These are phyloP conservation scores for Sapayoa aenigma DNA, from an alignment of 2,113 vertebrate species.

Conservation along the genomic window DNA sequence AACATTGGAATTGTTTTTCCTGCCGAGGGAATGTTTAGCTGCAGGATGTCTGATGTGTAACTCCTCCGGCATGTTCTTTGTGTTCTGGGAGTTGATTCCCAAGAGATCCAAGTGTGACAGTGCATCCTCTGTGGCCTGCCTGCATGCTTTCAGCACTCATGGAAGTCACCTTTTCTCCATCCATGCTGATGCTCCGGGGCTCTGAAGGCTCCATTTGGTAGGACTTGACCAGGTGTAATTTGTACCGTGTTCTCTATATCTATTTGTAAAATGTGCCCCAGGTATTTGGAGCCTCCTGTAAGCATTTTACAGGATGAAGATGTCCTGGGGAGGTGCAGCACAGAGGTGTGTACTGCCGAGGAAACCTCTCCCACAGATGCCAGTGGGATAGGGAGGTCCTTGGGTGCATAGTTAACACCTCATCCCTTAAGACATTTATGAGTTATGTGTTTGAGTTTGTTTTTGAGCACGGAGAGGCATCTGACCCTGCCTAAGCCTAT, in stretches of 20 bases:
- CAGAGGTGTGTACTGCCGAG: not conserved
- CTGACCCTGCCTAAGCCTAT: not conserved
- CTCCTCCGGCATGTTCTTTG: fast-evolving
- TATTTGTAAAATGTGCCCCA: not conserved
- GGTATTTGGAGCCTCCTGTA: not conserved
- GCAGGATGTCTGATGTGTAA: fast-evolving
- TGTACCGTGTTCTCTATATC: fast-evolving
- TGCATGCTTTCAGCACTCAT: not conserved
- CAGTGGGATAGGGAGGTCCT: not conserved
- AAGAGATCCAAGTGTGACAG: not conserved
- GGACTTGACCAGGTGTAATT: not conserved
- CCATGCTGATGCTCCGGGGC: not conserved
- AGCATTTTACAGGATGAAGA: not conserved
- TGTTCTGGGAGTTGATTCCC: not conserved
- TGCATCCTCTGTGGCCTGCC: not conserved
- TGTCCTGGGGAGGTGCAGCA: not conserved
- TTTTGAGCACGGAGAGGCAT: fast-evolving
- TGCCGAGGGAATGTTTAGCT: not conserved
- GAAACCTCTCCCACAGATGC: not conserved
- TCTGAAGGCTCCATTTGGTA: not conserved
- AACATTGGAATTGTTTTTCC: not conserved
- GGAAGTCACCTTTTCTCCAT: not conserved
- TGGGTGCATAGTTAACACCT: not conserved
- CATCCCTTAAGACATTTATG: not conserved
- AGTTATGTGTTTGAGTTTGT: not conserved